phyloP scores from a whole-genome alignment of 2,113 vertebrate genomes.

The Motacilla alba region DNA sequence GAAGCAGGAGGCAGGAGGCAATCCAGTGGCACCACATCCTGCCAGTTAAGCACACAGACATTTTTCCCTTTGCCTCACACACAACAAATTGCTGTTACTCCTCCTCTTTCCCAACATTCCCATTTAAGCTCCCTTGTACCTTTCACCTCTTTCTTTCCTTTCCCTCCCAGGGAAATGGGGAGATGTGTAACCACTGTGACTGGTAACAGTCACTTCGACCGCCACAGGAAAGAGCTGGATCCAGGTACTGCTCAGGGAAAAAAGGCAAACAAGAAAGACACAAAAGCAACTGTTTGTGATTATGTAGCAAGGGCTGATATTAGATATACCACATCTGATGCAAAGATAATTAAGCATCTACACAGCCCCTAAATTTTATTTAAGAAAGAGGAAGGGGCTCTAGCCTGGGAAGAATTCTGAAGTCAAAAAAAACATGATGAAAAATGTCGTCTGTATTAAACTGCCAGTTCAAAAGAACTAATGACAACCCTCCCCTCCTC shows the following conservation, averaged over 20 bases:
- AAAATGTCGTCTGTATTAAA: background rate
- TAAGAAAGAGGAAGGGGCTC: background rate
- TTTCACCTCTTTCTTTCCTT: background rate
- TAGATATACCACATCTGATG: background rate
- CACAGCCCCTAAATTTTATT: background rate
- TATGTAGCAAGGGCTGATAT: background rate
- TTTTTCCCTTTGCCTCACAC: background rate
- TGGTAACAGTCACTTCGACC: background rate
- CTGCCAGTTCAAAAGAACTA: background rate
- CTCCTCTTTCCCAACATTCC: background rate
- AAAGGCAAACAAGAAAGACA: background rate
- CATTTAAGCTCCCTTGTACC: background rate
- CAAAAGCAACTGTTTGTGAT: background rate
- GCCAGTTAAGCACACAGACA: background rate
- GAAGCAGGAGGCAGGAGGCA: background rate
- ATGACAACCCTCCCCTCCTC: background rate
- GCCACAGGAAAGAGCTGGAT: background rate
- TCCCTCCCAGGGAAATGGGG: background rate
- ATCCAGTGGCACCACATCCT: background rate
- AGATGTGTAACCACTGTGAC: rapidly evolving
- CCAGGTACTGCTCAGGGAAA: background rate
- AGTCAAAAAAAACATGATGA: background rate
- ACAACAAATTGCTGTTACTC: background rate
- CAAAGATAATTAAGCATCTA: background rate
- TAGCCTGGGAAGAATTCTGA: background rate